Base-by-base conservation (phyloP, 2,113 vertebrate genomes). In the Taxidea taxus region DNA sequence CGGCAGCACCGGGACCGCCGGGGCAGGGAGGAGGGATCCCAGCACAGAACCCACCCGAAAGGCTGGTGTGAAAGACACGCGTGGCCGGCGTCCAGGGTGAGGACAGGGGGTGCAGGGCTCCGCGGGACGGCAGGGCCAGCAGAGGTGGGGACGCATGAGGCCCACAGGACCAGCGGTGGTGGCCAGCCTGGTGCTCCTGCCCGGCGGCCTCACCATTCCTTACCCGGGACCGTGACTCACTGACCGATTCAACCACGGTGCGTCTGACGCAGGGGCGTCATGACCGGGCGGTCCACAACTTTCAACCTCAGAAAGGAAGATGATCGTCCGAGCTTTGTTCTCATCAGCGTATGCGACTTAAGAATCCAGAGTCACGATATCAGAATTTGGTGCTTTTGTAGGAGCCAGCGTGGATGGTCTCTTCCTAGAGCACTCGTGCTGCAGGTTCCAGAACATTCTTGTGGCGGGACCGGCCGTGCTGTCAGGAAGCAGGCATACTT, bases 191-290 rank as follows among this genome's bases (percentile, higher is more conserved):
- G 39, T 25, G 6, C 72, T 12, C 42, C 27, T 29, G 27, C 72
- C 74, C 27, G 42, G 18, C 1, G 27, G 27, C 25, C 75, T 34
- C 29, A 34, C 47, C 47, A 31, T 11, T 16, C 72, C 29, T 31
- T 3, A 47, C 44, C 42, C 8, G 44, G 31, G 42, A 31, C 74
- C 27, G 0, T 10, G 74, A 18, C 74, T 31, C 44, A 15, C 39
- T 27, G 9, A 47, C 29, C 0, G 7, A 3, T 20, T 31, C 29
- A 21, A 4, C 29, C 75, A 1, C 47, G 2, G 1, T 6, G 37
- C 1, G 21, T 72, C 37, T 23, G 10, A 25, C 5, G 4, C 37
- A 13, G 21, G 70, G 70, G 7, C 0, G 3, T 44, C 39, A 1
- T 2, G 9, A 20, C 27, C 1, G 74, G 44, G 3, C 7, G 16